phyloP scores from a whole-genome alignment of 2,113 vertebrate genomes.

The Gymnobelideus leadbeateri region DNA sequence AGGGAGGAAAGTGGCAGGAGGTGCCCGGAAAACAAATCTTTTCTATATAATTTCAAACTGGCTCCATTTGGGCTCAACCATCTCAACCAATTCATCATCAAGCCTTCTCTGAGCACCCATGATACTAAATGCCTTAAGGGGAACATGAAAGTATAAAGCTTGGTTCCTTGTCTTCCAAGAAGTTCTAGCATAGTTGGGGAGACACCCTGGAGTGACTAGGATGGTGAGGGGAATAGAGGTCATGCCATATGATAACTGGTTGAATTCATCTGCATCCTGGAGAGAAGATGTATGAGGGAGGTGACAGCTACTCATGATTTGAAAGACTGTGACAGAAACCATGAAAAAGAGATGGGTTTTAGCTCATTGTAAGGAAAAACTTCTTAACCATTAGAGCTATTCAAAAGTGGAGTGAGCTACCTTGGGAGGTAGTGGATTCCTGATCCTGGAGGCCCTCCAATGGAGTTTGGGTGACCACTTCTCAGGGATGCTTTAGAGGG shows the following conservation, averaged over 20 bases:
- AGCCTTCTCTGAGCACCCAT: not conserved
- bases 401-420: not conserved
- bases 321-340: not conserved
- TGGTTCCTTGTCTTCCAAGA: not conserved
- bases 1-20: not conserved
- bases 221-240: not conserved
- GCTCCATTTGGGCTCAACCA: not conserved
- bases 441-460: not conserved
- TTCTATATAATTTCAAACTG: not conserved
- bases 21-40: not conserved
- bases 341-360: not conserved
- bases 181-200: not conserved
- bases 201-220: not conserved
- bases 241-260: not conserved
- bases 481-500: not conserved
- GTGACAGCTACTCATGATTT: not conserved
- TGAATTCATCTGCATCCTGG: not conserved
- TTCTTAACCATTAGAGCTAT: not conserved
- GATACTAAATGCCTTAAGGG: not conserved
- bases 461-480: not conserved
- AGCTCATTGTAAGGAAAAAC: not conserved
- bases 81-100: not conserved
- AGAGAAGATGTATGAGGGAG: not conserved
- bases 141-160: not conserved
- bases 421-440: not conserved